phyloP scores from a whole-genome alignment of 2,113 vertebrate genomes.

The Nibea coibor region DNA sequence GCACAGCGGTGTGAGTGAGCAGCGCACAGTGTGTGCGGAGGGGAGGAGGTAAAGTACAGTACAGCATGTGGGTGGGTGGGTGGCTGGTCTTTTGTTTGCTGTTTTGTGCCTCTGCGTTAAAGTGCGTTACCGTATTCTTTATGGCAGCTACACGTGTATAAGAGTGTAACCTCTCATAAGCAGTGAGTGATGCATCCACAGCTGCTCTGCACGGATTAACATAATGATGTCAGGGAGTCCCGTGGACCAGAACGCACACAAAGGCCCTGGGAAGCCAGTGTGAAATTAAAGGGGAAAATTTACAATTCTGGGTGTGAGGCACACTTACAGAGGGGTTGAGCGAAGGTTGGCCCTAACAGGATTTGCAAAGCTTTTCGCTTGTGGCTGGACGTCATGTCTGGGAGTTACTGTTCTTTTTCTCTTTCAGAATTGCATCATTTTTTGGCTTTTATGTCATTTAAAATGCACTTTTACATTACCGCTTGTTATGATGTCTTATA shows the following conservation, averaged over 20 bases:
- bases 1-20: conserved; percentile 14
- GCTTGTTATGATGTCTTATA: background rate
- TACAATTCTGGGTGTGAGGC: conserved; percentile 69
- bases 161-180: conserved; percentile 52
- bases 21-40: background rate
- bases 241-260: conserved; percentile 76
- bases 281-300: conserved; percentile 81
- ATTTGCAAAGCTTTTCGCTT: conserved; percentile 70
- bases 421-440: conserved; percentile 1
- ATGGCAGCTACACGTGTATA: conserved; percentile 20
- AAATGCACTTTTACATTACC: conserved; percentile 10
- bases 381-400: conserved; percentile 31
- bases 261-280: conserved; percentile 75
- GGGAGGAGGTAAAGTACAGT: background rate
- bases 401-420: conserved; percentile 34
- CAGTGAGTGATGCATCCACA: conserved; percentile 65
- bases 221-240: conserved; percentile 79
- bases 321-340: conserved; percentile 40
- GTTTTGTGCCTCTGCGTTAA: conserved; percentile 32
- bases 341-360: conserved; percentile 62
- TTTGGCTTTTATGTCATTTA: conserved; percentile 1
- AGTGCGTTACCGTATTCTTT: conserved; percentile 33
- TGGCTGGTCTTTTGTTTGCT: background rate
- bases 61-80: conserved; percentile 1
- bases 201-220: conserved; percentile 79